Conservation (phyloP, 2,888 invertebrate species). For the Amphipyra berbera region DNA sequence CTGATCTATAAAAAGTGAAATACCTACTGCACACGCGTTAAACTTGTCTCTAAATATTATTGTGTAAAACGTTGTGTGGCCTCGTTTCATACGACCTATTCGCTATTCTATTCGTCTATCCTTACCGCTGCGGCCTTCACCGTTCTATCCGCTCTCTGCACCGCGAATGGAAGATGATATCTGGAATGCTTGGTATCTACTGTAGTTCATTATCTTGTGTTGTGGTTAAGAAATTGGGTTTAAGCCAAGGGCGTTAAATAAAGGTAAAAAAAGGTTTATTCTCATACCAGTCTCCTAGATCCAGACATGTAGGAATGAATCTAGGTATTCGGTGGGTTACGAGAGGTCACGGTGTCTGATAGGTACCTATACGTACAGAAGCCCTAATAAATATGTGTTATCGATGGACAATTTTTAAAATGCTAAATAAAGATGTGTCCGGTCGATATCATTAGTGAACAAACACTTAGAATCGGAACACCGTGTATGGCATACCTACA, state of each 20-base stretch:
- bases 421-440: too few relatives aligned
- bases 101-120: neutral
- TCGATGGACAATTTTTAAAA: too few relatives aligned
- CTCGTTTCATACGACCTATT: constrained; percentile 2
- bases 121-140: constrained; percentile 13
- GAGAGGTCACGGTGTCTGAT: too few relatives aligned
- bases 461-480: too few relatives aligned
- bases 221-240: constrained; percentile 16
- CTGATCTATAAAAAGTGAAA: neutral
- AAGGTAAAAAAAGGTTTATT: too few relatives aligned
- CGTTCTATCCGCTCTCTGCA: constrained; percentile 1
- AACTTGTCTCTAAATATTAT: neutral
- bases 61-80: neutral
- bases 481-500: too few relatives aligned
- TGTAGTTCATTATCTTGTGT: constrained; percentile 21
- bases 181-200: neutral
- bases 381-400: too few relatives aligned
- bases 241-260: neutral
- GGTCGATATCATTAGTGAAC: too few relatives aligned
- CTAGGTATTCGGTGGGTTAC: too few relatives aligned
- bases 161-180: constrained; percentile 27
- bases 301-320: too few relatives aligned
- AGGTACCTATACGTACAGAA: too few relatives aligned
- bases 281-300: too few relatives aligned
- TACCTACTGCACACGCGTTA: neutral